Percentiles rank a stretch among this genome's conserved stretches.
Conservation (phyloP, 2,113 vertebrate genomes). For the Eptatretus burgeri region DNA sequence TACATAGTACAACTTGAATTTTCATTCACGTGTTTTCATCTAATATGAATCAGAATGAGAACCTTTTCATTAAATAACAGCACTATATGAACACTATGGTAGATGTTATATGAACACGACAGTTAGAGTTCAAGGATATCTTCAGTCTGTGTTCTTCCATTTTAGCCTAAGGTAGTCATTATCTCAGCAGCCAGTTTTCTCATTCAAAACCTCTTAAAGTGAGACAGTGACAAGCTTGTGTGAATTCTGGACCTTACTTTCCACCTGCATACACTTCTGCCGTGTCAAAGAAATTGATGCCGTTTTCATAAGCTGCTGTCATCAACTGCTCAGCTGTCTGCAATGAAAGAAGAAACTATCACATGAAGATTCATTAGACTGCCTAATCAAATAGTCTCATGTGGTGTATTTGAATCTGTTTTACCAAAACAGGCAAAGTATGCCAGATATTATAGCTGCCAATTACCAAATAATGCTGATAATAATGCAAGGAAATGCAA, state of each 20-base stretch:
- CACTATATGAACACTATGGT: no score
- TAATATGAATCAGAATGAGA: no score
- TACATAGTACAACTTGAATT: no score
- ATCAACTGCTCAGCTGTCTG: slow-evolving; percentile 83
- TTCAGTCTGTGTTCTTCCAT: neutral
- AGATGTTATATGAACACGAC: neutral
- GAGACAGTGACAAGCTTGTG: neutral
- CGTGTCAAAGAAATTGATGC: slow-evolving; percentile 85
- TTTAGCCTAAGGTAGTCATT: neutral
- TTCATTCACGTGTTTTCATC: no score
- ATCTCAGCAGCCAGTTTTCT: neutral
- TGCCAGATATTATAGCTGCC: no score
- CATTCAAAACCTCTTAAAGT: neutral
- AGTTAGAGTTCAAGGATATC: neutral
- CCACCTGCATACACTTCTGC: slow-evolving; percentile 83
- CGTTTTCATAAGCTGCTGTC: slow-evolving; percentile 81
- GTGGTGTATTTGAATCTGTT: no score
- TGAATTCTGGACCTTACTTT: slow-evolving; percentile 26
- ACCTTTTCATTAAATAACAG: no score
- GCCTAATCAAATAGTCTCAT: no score
- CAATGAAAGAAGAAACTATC: slow-evolving; percentile 8
- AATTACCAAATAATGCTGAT: no score
- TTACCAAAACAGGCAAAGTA: no score
- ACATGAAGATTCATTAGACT: no score
- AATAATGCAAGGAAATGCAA: no score